Conservation (phyloP, 2,888 invertebrate genomes). For the Formica aserva region DNA sequence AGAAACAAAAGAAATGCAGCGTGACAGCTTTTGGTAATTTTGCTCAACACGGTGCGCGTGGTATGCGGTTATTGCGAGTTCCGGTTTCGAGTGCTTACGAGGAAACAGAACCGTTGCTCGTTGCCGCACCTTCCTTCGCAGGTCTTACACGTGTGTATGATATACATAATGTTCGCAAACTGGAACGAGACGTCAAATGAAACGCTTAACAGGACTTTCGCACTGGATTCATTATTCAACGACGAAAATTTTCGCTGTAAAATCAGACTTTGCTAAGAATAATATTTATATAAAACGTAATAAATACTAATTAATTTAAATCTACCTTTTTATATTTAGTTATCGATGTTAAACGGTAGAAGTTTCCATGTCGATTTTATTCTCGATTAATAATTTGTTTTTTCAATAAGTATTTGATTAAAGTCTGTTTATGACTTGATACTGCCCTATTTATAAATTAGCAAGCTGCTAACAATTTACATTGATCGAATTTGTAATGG, state of each 20-base stretch:
- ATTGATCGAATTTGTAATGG: not conserved
- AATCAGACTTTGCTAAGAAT: conserved; percentile 2
- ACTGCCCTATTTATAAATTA: not conserved
- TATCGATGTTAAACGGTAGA: not conserved
- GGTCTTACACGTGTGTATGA: conserved; percentile 7
- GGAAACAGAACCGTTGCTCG: conserved; percentile 44
- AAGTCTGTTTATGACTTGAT: not conserved
- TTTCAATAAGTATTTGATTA: not conserved
- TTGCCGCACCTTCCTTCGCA: not conserved
- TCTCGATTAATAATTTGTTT: not conserved
- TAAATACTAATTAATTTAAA: conserved; percentile 10
- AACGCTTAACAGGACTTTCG: conserved; percentile 27
- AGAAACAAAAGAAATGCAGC: not conserved
- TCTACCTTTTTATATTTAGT: not conserved
- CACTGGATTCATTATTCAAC: conserved; percentile 17
- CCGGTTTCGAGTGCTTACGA: conserved; percentile 43
- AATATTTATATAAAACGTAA: conserved; percentile 10
- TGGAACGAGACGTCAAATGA: conserved; percentile 20
- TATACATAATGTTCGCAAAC: conserved; percentile 12
- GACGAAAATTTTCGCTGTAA: conserved; percentile 15
- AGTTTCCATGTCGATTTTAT: not conserved
- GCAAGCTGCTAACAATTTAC: not conserved
- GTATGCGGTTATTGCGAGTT: conserved; percentile 43
- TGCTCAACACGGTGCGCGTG: conserved; percentile 25
- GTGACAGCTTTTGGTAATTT: conserved; percentile 29